Conservation (phyloP, 2,888 invertebrate species). For the Patella ulyssiponensis region DNA sequence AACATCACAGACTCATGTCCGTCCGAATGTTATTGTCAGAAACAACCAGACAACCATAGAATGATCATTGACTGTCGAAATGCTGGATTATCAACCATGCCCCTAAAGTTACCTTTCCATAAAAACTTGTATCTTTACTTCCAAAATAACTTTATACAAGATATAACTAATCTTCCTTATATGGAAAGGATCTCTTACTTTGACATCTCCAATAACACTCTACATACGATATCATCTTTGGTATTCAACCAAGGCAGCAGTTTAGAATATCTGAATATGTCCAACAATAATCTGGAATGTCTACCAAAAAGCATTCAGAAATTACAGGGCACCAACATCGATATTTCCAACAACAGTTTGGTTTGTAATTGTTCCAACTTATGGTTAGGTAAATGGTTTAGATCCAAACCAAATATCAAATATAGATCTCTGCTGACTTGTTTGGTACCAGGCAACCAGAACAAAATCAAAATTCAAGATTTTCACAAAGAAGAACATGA, state of each 20-base stretch:
- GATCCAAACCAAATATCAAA: neutral
- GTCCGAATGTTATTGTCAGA: neutral
- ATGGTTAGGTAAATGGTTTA: neutral
- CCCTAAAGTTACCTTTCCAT: neutral
- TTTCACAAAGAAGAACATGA: neutral
- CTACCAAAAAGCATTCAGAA: neutral
- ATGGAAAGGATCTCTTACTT: neutral
- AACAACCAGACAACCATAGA: neutral
- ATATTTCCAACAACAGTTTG: neutral
- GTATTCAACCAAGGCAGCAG: neutral
- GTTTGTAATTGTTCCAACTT: neutral
- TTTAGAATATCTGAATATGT: neutral
- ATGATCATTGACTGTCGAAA: neutral
- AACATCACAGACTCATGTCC: neutral
- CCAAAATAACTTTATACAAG: neutral
- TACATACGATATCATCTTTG: neutral
- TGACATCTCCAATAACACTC: neutral
- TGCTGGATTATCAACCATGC: neutral
- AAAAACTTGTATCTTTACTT: neutral
- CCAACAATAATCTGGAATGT: neutral
- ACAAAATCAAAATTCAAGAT: no score
- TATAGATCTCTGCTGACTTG: neutral
- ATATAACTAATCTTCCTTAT: neutral
- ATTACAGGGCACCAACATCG: neutral
- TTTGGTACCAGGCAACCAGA: neutral